phyloP scores from a whole-genome alignment of 2,888 invertebrate genomes.

The Busseola fusca region DNA sequence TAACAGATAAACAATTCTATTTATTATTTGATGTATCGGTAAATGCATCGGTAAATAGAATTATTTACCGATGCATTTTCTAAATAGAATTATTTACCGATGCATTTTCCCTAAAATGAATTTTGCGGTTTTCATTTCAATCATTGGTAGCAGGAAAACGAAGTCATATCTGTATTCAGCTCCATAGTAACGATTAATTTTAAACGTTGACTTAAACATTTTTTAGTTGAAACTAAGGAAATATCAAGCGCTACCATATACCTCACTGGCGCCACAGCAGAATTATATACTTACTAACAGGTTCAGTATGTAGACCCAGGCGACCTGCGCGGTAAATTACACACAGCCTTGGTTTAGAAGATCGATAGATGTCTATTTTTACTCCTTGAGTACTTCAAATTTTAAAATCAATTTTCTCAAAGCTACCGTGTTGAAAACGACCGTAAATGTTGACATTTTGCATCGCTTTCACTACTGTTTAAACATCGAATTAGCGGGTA shows the following conservation, averaged over 20 bases:
- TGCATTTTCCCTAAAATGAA: conserved; percentile 12
- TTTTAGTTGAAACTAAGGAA: not conserved
- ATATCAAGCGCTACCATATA: no score
- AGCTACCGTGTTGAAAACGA: conserved; percentile 8
- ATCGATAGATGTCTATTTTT: conserved; percentile 52
- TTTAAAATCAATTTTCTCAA: conserved; percentile 33
- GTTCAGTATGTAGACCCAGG: not conserved
- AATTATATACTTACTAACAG: no score
- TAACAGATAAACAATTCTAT: not conserved
- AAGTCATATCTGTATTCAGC: conserved; percentile 7
- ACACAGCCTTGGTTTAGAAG: conserved; percentile 33
- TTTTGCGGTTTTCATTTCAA: conserved; percentile 10
- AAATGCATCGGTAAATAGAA: no score
- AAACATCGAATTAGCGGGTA: conserved; percentile 37
- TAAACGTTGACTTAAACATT: not conserved
- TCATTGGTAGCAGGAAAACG: conserved; percentile 22
- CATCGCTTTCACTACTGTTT: conserved; percentile 45
- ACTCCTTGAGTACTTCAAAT: conserved; percentile 21
- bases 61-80: no score
- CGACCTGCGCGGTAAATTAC: conserved; percentile 18
- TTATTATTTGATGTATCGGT: no score
- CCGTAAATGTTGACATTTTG: conserved; percentile 44
- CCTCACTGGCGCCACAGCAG: no score
- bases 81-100: no score
- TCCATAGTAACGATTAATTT: not conserved